These are phyloP conservation scores for Megathymus violae DNA, from an alignment of 1,140 invertebrate genomes.

Conservation along the genomic window DNA sequence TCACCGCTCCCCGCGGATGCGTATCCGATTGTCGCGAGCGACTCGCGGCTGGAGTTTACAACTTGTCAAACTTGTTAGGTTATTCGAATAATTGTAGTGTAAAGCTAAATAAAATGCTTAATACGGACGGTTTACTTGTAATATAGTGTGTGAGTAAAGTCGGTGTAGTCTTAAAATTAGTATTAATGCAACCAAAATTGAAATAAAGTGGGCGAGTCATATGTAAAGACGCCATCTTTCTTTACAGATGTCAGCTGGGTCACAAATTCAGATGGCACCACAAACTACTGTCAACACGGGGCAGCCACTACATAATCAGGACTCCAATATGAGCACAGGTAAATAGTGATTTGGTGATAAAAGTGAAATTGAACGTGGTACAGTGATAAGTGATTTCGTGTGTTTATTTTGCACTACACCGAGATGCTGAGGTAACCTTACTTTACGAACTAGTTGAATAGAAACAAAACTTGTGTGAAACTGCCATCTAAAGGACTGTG, in stretches of 20 bases:
- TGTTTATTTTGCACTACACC: constrained; percentile 61
- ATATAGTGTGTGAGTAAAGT: constrained; percentile 64
- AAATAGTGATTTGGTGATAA: constrained; percentile 76
- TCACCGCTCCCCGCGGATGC: constrained; percentile 75
- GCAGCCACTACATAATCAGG: constrained; percentile 95
- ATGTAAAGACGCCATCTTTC: constrained; percentile 82
- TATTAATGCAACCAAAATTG: constrained; percentile 45
- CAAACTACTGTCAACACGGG: constrained; percentile 94
- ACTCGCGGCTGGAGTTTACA: constrained; percentile 78
- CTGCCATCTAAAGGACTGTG: constrained; percentile 69
- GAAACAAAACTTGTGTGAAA: constrained; percentile 57
- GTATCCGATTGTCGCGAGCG: constrained; percentile 82
- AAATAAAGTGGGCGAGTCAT: constrained; percentile 74
- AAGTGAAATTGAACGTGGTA: constrained; percentile 67
- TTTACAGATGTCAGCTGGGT: constrained; percentile 96
- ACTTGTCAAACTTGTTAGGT: constrained; percentile 83
- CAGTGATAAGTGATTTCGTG: constrained; percentile 66
- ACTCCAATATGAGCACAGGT: constrained; percentile 98
- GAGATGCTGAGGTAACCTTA: constrained; percentile 53
- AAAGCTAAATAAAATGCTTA: constrained; percentile 57
- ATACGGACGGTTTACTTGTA: constrained; percentile 48
- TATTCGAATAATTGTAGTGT: constrained; percentile 67
- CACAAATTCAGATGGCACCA: constrained; percentile 97
- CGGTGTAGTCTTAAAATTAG: constrained; percentile 40
- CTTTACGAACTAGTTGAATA: constrained; percentile 49